Conservation (phyloP, 2,797 vertebrate species). For the Strix occidentalis region DNA sequence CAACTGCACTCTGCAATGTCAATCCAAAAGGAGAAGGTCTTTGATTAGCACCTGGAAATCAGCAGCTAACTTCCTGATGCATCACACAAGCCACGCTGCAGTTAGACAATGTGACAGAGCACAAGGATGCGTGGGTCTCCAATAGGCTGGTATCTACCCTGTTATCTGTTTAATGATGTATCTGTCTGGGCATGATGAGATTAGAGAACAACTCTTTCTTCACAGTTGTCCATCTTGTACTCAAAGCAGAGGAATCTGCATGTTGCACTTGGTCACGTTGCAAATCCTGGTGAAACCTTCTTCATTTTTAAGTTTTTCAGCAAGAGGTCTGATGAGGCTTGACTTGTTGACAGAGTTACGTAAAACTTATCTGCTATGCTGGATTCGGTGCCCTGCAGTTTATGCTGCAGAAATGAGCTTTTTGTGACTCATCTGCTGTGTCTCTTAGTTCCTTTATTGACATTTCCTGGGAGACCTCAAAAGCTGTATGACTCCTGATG, state of each 20-base stretch:
- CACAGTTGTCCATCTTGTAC: not conserved
- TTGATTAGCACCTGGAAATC: not conserved
- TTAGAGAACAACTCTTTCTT: not conserved
- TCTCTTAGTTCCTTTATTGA: not conserved
- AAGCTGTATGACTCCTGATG: not conserved
- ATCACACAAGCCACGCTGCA: not conserved
- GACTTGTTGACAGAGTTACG: not conserved
- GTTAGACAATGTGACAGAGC: not conserved
- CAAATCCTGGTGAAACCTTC: not conserved
- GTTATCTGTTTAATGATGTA: not conserved
- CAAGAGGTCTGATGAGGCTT: not conserved
- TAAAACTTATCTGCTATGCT: not conserved
- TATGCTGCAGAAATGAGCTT: not conserved
- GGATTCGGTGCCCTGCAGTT: not conserved
- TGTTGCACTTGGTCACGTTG: accelerated
- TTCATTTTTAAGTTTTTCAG: not conserved
- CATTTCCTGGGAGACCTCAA: slow-evolving; percentile 4
- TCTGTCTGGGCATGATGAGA: not conserved
- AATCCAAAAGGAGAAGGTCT: not conserved
- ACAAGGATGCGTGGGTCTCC: not conserved
- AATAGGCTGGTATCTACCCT: not conserved
- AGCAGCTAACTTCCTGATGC: not conserved
- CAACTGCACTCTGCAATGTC: accelerated
- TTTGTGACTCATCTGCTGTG: not conserved
- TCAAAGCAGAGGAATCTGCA: not conserved